Conservation (phyloP, 2,113 vertebrate species). For the Spheniscus mendiculus region DNA sequence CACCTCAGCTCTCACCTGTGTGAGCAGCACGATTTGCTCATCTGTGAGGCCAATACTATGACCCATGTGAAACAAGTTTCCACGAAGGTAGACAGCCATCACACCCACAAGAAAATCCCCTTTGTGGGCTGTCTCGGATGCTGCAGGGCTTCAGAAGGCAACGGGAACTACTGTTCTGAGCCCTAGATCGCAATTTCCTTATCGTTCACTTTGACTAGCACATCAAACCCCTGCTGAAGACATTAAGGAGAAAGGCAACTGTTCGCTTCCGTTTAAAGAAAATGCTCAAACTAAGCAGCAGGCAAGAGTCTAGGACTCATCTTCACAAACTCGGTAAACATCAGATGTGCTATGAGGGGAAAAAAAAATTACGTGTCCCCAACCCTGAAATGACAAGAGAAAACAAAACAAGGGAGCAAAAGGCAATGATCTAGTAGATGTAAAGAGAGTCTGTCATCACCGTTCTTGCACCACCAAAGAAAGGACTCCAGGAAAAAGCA, state of each 20-base stretch:
- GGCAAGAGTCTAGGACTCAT: not conserved
- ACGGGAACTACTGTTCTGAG: not conserved
- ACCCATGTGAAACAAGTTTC: not conserved
- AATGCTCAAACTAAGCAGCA: not conserved
- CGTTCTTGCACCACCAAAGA: not conserved
- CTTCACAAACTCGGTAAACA: not conserved
- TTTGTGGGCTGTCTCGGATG: not conserved
- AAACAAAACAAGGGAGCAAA: not conserved
- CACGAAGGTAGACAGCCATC: not conserved
- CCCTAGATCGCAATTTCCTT: not conserved
- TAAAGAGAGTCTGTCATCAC: no score
- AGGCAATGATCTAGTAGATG: not conserved
- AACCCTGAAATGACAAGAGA: not conserved
- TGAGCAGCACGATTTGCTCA: not conserved
- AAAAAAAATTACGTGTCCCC: not conserved
- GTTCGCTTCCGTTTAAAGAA: not conserved
- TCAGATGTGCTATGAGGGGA: not conserved
- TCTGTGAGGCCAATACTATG: not conserved
- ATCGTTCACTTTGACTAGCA: not conserved
- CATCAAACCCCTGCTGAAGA: not conserved
- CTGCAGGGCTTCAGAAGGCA: not conserved
- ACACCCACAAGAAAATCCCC: not conserved
- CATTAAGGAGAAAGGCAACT: not conserved
- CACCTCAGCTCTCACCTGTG: not conserved
- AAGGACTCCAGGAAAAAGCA: not conserved